Conservation (phyloP, 2,113 vertebrate genomes). For the Hippocampus comes region DNA sequence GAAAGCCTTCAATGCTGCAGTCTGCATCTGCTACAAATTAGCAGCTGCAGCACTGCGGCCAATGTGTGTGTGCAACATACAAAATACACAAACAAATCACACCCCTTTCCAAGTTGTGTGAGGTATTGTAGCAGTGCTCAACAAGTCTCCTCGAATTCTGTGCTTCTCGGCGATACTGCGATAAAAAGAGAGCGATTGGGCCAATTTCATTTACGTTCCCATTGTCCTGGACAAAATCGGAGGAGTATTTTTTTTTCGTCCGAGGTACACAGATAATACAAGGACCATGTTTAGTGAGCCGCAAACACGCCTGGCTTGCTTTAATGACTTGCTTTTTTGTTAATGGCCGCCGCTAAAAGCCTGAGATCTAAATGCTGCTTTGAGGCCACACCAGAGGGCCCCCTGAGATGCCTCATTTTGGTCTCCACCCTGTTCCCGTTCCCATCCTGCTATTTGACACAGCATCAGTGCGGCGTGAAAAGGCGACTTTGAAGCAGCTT, state of each 20-base stretch:
- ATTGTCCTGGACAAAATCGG: not conserved
- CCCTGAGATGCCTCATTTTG: conserved; percentile 48
- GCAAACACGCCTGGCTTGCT: not conserved
- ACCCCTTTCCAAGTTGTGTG: not conserved
- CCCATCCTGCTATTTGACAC: conserved; percentile 64
- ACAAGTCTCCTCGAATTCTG: not conserved
- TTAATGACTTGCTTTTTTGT: not conserved
- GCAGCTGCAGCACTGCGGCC: conserved; percentile 9
- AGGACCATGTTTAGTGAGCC: not conserved
- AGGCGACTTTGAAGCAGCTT: not conserved
- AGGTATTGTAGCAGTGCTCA: conserved; percentile 13
- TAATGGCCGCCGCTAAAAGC: conserved; percentile 14
- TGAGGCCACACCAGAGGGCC: conserved; percentile 39
- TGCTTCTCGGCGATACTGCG: conserved; percentile 11
- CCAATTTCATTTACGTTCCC: not conserved
- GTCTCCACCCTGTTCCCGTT: conserved; percentile 35
- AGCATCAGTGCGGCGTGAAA: conserved; percentile 59
- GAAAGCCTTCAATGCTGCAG: conserved; percentile 30
- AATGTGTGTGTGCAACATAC: not conserved
- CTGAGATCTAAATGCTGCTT: conserved; percentile 37
- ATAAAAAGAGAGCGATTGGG: conserved; percentile 24
- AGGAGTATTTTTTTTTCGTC: not conserved
- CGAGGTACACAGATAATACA: not conserved
- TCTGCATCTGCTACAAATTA: conserved; percentile 55
- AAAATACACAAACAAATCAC: conserved; percentile 8